phyloP scores from a whole-genome alignment of 1,140 invertebrate species.

The Coptotermes formosanus region DNA sequence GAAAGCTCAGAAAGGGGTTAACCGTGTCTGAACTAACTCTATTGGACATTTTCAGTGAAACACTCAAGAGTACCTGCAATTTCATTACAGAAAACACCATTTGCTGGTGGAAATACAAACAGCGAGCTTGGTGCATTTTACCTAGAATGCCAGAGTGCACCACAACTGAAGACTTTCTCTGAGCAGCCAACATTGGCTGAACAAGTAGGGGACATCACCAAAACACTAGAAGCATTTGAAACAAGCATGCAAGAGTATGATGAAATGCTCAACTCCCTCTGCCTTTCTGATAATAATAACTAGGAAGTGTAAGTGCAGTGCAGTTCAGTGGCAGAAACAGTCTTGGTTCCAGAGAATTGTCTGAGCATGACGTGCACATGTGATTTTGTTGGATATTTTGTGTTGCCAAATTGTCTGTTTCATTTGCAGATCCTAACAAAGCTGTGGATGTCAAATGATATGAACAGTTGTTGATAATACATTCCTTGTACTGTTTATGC shows the following conservation, averaged over 20 bases:
- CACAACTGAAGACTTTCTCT: constrained; percentile 62
- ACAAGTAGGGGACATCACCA: constrained; percentile 65
- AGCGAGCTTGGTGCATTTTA: constrained; percentile 75
- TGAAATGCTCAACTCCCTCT: constrained; percentile 64
- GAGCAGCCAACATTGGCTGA: constrained; percentile 60
- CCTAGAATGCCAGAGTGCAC: constrained; percentile 74
- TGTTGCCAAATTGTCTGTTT: not conserved
- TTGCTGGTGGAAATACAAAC: constrained; percentile 51
- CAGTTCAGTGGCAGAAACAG: no score
- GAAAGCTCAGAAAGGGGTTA: no score
- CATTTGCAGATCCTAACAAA: not conserved
- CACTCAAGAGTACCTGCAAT: not conserved
- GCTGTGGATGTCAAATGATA: constrained; percentile 1
- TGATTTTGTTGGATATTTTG: not conserved
- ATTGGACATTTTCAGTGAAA: constrained; percentile 27
- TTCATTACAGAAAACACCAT: constrained; percentile 55
- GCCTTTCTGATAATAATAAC: constrained; percentile 51
- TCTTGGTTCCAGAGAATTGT: no score
- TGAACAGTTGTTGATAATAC: not conserved
- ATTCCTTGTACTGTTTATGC: not conserved
- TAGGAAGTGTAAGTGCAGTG: not conserved
- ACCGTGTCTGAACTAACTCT: no score
- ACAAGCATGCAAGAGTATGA: constrained; percentile 71
- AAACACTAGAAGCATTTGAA: constrained; percentile 73
- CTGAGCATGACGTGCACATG: no score